Percentiles rank a stretch among this genome's conserved stretches.
phyloP scores from a whole-genome alignment of 1,140 invertebrate species.

The Chionoecetes opilio region DNA sequence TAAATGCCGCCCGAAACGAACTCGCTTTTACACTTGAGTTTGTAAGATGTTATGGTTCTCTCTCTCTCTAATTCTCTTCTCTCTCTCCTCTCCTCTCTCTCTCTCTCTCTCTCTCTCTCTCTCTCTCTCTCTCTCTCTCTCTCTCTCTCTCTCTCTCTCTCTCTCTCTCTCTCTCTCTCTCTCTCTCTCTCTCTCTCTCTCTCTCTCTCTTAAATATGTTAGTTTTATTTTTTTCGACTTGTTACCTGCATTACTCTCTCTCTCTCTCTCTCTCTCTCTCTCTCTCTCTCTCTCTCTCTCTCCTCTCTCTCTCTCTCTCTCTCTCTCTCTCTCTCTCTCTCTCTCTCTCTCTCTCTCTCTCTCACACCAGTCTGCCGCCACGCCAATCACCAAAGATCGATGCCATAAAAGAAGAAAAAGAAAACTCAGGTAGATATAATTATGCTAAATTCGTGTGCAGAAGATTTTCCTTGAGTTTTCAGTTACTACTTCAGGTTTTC shows the following conservation, averaged over 20 bases:
- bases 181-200: slow-evolving; percentile 27
- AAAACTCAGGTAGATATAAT: too few species aligned
- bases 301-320: not conserved
- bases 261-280: not conserved
- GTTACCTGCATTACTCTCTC: not conserved
- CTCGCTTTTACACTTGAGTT: not conserved
- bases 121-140: slow-evolving; percentile 31
- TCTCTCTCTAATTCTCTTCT: not conserved
- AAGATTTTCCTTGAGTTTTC: too few species aligned
- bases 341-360: not conserved
- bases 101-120: slow-evolving; percentile 33
- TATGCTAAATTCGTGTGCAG: too few species aligned
- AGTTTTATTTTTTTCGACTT: not conserved
- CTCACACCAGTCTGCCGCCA: too few species aligned
- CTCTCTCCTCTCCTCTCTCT: not conserved
- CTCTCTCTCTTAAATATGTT: not conserved
- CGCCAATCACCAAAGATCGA: too few species aligned
- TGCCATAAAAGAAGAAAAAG: too few species aligned
- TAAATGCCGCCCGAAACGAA: not conserved
- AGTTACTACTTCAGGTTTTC: too few species aligned
- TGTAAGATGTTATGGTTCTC: not conserved
- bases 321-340: not conserved
- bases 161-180: slow-evolving; percentile 24
- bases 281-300: not conserved
- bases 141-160: slow-evolving; percentile 27